Evolutionary conservation across 2,888 invertebrate genomes (phyloP), one percentile per base, ranked within the genome.

Genomic region (Hydropsyche betteni): DNA sequence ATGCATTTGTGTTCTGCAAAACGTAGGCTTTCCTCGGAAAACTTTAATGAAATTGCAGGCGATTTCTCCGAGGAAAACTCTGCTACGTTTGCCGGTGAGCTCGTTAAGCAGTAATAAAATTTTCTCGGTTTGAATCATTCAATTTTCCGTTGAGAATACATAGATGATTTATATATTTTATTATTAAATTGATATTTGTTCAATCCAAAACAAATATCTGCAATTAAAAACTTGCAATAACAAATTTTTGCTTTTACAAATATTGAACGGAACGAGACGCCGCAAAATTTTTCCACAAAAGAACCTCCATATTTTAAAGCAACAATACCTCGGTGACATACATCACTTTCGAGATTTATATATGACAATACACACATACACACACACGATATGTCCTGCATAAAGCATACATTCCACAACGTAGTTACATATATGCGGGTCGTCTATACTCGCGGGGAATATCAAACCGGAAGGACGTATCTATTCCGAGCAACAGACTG

Each of bases 11-110:
- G 10, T 36, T 68, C 14, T 5, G 68, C 24, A 24, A 68, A 52
- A 74, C 51, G 74, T 74, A 74, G 50, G 74, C 74, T 51, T 68
- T 38, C 36, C 16, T 51, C 44, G 55, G 69, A 69, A 52, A 74
- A 69, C 69, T 74, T 72, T 74, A 76, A 76, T 76, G 69, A 74
- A 76, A 76, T 76, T 76, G 74, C 70, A 52, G 74, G 38, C 61
- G 74, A 74, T 74, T 72, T 68, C 76, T 70, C 76, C 16, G 70
- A 61, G 76, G 70, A 38, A 52, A 44, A 38, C 58, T 50, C 44
- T 36, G 64, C 68, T 64, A 58, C 76, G 70, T 70, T 76, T 70
- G 58, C 74, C 58, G 50, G 61, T 51, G 74, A 34, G 50, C 69
- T 76, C 69, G 74, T 70, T 70, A 76, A 76, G 69, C 64, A 10